These are phyloP conservation scores for Ptilorrhoa leucosticta DNA, from an alignment of 2,113 vertebrate species.

Conservation along the genomic window DNA sequence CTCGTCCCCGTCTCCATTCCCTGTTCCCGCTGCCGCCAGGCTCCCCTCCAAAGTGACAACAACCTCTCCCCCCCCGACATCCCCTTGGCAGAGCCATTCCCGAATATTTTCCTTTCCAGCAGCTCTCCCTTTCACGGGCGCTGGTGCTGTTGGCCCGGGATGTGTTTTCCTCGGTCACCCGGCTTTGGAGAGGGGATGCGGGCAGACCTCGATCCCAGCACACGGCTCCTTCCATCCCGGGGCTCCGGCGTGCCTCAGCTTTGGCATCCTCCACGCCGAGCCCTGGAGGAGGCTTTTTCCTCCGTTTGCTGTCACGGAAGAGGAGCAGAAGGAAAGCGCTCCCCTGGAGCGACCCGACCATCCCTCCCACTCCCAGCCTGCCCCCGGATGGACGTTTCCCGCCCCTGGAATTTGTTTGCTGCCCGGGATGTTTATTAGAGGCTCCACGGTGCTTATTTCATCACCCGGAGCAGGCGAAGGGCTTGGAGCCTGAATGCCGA, in stretches of 20 bases:
- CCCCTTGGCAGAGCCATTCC: neutral
- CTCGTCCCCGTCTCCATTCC: fast-evolving
- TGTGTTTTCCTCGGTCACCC: neutral
- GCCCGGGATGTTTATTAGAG: neutral
- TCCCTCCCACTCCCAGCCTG: neutral
- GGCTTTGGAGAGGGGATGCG: neutral
- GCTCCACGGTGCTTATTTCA: neutral
- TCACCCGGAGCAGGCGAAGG: neutral
- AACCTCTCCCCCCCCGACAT: neutral
- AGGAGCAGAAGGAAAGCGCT: conserved; percentile 12
- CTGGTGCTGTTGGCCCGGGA: neutral
- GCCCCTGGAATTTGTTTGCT: neutral
- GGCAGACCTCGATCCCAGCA: neutral
- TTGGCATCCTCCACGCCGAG: neutral
- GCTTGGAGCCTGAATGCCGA: neutral
- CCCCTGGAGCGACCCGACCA: neutral
- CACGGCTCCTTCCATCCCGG: neutral
- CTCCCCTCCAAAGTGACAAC: neutral
- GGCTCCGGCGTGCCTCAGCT: neutral
- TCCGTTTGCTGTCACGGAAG: neutral
- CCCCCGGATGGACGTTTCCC: neutral
- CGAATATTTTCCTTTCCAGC: conserved; percentile 8
- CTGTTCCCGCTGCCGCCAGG: neutral
- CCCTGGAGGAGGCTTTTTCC: neutral
- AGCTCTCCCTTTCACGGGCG: neutral